These are phyloP conservation scores for Myripristis murdjan DNA, from an alignment of 2,797 vertebrate genomes.

Conservation along the genomic window DNA sequence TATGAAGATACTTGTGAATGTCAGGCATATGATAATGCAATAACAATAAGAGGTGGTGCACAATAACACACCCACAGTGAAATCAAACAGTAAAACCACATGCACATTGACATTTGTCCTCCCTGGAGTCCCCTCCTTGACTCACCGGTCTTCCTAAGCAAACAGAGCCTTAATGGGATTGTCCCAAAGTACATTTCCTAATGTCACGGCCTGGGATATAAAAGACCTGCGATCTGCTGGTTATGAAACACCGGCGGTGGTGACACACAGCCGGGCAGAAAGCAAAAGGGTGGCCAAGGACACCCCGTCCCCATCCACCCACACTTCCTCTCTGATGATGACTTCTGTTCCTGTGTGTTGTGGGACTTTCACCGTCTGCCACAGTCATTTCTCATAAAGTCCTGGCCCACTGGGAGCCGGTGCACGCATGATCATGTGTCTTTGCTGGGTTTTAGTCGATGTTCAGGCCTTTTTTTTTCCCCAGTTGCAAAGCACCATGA, in stretches of 20 bases:
- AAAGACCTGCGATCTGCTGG: neutral
- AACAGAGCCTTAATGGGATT: constrained; percentile 25
- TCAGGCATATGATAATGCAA: neutral
- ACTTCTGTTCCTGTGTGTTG: neutral
- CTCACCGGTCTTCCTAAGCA: constrained; percentile 12
- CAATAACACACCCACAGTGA: neutral
- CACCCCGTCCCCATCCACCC: neutral
- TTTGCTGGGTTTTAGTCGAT: too few species aligned
- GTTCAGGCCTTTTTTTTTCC: too few species aligned
- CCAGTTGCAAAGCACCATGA: too few species aligned
- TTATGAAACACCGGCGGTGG: constrained; percentile 7
- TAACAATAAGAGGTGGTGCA: neutral
- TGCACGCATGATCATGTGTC: neutral
- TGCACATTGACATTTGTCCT: constrained; percentile 1
- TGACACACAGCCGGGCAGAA: neutral
- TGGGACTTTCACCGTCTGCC: too few species aligned
- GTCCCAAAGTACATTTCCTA: neutral
- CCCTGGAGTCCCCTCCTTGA: neutral
- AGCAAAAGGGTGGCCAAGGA: constrained; percentile 6
- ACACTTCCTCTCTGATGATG: neutral
- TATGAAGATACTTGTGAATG: too few species aligned
- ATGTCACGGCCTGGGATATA: constrained; percentile 3
- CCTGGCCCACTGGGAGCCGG: neutral
- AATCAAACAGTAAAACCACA: neutral
- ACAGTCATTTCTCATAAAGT: neutral